Conservation (phyloP, 1,140 invertebrate species). For the Neodiprion lecontei region DNA sequence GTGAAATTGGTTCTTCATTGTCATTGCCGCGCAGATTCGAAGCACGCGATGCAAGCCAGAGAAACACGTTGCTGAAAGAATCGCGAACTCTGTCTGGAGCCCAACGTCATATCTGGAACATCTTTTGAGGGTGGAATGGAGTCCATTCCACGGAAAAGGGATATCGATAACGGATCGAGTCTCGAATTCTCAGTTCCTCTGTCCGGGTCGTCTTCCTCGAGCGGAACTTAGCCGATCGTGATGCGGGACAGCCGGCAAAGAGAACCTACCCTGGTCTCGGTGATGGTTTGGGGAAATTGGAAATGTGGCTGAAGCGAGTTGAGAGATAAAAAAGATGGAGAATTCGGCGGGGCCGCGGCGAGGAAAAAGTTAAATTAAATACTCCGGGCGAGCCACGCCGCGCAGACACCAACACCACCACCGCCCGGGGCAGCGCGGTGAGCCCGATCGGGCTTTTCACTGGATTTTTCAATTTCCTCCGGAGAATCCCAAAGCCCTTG, state of each 20-base stretch:
- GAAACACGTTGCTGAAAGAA: no score
- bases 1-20: no score
- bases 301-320: neutral
- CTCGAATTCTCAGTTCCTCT: neutral
- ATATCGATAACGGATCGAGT: neutral
- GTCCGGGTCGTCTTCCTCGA: neutral
- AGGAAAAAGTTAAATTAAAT: constrained; percentile 4
- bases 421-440: neutral
- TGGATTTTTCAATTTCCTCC: constrained; percentile 7
- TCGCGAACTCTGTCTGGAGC: no score
- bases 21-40: no score
- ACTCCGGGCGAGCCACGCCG: neutral
- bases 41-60: no score
- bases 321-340: no score
- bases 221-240: neutral
- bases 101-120: neutral
- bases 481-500: neutral
- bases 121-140: neutral
- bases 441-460: neutral
- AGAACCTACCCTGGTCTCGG: neutral
- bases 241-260: neutral
- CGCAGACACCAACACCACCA: neutral
- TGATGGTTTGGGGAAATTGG: constrained; percentile 1
- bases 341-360: no score
- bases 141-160: neutral